Evolutionary conservation across 2,797 vertebrate species (phyloP), one percentile per base, ranked within the genome.

Genomic region (Darevskia nairensis): DNA sequence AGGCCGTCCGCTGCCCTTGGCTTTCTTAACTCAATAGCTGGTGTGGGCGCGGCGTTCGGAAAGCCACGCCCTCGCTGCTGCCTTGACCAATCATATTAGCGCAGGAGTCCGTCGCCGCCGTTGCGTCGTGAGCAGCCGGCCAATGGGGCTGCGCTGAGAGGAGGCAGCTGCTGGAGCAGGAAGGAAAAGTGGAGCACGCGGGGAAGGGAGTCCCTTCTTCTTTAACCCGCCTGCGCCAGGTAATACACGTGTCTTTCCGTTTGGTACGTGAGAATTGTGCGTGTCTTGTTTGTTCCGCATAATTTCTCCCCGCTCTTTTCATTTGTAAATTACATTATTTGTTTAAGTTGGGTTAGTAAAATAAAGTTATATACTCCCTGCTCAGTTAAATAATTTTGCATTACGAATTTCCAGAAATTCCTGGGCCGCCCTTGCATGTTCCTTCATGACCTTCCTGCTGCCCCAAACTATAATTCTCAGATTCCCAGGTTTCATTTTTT

Each of bases 1-100:
- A 4, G 2, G 0, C 0, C 1, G 7, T 21, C 11, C 2, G 29
- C 0, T 2, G 10, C 4, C 3, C 1, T 4, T 82, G 35, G 10
- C 23, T 25, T 21, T 5, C 8, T 5, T 41, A n/a, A 6, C 41
- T 85, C n/a, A 76, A 55, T 2, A 2, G 10, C 19, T 3, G 8
- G 41, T 1, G 6, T 3, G 21, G 5, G 15, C 0, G 2, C 2
- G 3, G 6, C 1, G 8, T 17, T 35, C 2, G 19, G 8, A 11
- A 8, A 3, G 41, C 19, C 88, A 1, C 59, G 50, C 84, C 88
- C 61, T 6, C n/a, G 0, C 23, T 19, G 3, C 25, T 21, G 19
- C 13, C 9, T 55, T 80, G 61, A 4, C 84, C 71, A 82, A 82
- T 89, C 59, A 39, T 1, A 3, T 6, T 13, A 81, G 71, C 35